Evolutionary conservation across 2,888 invertebrate genomes (phyloP).

Genomic region (Phyllotreta striolata): DNA sequence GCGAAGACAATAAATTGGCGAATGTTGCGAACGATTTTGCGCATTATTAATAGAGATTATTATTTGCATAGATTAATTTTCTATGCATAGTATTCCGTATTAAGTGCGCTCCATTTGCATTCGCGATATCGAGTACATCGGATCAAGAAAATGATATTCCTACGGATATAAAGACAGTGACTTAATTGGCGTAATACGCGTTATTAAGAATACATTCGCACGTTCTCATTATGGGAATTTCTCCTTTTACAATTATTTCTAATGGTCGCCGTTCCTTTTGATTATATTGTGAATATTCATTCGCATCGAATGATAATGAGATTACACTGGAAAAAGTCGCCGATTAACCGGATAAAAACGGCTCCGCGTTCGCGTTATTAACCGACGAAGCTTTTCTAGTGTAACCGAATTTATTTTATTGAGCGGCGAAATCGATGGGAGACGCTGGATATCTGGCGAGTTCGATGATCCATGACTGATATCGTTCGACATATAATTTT

Average conservation of each 20-base stretch:
- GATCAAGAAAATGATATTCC: conserved; percentile 5
- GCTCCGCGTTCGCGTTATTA: not conserved
- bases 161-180: conserved; percentile 1
- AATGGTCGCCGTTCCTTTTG: conserved; percentile 10
- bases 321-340: conserved; percentile 8
- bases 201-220: conserved; percentile 29
- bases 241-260: conserved; percentile 24
- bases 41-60: no score
- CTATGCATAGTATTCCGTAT: conserved; percentile 5
- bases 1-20: no score
- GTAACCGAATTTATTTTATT: conserved; percentile 7
- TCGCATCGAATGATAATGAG: not conserved
- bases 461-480: conserved; percentile 19
- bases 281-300: conserved; percentile 10
- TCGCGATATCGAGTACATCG: not conserved
- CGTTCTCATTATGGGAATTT: conserved; percentile 28
- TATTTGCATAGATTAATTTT: not conserved
- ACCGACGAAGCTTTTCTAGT: not conserved
- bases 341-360: no score
- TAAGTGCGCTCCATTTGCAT: conserved; percentile 16
- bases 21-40: no score
- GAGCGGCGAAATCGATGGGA: not conserved
- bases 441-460: conserved; percentile 9
- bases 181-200: conserved; percentile 28
- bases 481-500: conserved; percentile 3